These are phyloP conservation scores for Patella ulyssiponensis DNA, from an alignment of 2,888 invertebrate genomes.

Conservation along the genomic window DNA sequence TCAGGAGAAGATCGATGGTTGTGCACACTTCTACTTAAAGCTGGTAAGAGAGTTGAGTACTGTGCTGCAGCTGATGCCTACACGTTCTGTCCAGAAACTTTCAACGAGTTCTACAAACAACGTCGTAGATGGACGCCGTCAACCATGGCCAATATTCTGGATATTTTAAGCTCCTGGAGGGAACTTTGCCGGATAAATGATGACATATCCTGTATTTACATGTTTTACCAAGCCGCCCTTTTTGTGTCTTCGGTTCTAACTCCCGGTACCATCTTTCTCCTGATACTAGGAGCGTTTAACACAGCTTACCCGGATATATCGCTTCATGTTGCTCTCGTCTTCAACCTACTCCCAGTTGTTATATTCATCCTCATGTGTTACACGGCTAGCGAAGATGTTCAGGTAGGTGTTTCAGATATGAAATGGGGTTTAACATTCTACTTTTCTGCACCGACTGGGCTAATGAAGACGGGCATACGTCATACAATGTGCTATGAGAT, in stretches of 20 bases:
- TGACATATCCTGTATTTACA: constrained; percentile 44
- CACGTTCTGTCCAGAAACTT: constrained; percentile 93
- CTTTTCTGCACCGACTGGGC: too few species aligned
- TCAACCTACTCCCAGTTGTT: constrained; percentile 52
- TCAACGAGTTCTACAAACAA: constrained; percentile 80
- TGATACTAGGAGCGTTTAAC: constrained; percentile 78
- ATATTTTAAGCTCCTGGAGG: constrained; percentile 38
- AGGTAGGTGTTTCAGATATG: constrained; percentile 76
- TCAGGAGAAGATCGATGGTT: constrained; percentile 96
- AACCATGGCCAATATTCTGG: constrained; percentile 55
- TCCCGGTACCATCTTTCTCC: constrained; percentile 80
- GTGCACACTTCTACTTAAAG: constrained; percentile 91
- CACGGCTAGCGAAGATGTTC: constrained; percentile 69
- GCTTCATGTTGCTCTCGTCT: constrained; percentile 74
- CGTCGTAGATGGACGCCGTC: constrained; percentile 56
- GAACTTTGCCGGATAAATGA: constrained; percentile 32
- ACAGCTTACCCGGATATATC: constrained; percentile 74
- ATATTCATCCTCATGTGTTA: constrained; percentile 55
- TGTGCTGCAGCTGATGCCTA: constrained; percentile 98
- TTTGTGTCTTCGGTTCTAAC: constrained; percentile 89
- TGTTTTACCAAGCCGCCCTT: constrained; percentile 43
- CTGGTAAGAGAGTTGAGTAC: constrained; percentile 97
- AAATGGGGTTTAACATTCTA: too few species aligned
- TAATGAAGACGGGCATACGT: too few species aligned
- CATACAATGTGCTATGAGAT: too few species aligned